Evolutionary conservation across 2,113 vertebrate species (phyloP).

Genomic region (Dasyprocta punctata): DNA sequence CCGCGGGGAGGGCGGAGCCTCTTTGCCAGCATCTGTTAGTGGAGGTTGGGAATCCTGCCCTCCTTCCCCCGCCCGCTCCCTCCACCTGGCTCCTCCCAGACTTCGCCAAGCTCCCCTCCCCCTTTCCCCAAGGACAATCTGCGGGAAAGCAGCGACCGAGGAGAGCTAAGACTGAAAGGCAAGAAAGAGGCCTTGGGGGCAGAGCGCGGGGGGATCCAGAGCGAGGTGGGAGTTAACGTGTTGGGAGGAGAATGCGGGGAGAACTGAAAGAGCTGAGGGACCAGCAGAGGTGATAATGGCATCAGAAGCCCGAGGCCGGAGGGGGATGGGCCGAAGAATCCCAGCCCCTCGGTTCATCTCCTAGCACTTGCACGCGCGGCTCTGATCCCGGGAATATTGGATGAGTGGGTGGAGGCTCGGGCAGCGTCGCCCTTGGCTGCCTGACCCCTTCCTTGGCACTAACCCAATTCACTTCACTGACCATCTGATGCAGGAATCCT

Average conservation of each 20-base stretch:
- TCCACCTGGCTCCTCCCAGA: constrained; percentile 79
- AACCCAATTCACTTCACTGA: constrained; percentile 3
- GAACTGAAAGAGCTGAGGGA: neutral
- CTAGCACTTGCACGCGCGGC: neutral
- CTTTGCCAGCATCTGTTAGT: neutral
- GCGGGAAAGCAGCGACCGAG: constrained; percentile 28
- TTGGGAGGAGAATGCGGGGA: neutral
- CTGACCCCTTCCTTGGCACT: constrained; percentile 3
- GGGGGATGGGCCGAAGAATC: constrained; percentile 67
- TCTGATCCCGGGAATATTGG: neutral
- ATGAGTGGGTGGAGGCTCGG: neutral
- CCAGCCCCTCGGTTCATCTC: neutral
- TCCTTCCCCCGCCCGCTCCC: constrained; percentile 36
- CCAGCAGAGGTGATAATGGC: neutral
- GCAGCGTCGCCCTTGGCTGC: neutral
- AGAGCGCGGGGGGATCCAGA: neutral
- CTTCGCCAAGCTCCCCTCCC: constrained; percentile 66
- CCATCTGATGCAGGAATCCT: constrained; percentile 30
- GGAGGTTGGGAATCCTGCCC: constrained; percentile 47
- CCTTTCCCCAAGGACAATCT: constrained; percentile 78
- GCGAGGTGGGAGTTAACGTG: neutral
- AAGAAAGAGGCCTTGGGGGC: constrained; percentile 56
- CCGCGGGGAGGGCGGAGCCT: constrained; percentile 58
- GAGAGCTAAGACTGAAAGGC: constrained; percentile 69
- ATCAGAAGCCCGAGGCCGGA: neutral